phyloP scores from a whole-genome alignment of 2,113 vertebrate genomes.

The Toxostoma redivivum region DNA sequence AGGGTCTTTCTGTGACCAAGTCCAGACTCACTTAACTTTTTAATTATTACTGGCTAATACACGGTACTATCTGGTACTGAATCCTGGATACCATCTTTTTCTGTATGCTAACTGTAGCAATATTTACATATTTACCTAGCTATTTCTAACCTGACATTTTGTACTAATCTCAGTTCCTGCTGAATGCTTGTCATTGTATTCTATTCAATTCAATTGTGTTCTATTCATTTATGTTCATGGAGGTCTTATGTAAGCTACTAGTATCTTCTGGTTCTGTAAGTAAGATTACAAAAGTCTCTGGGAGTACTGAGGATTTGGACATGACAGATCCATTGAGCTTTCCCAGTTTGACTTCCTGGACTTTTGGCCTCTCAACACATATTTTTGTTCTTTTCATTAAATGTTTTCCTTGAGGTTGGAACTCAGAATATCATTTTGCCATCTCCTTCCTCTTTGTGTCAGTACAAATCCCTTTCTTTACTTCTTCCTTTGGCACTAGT shows the following conservation, averaged over 20 bases:
- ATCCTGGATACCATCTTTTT: not conserved
- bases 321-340: not conserved
- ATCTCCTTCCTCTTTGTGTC: not conserved
- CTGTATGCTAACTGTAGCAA: not conserved
- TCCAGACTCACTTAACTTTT: not conserved
- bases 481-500: slow-evolving; percentile 23
- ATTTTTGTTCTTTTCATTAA: slow-evolving; percentile 11
- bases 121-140: not conserved
- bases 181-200: not conserved
- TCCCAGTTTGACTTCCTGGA: not conserved
- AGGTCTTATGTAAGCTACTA: not conserved
- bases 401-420: not conserved
- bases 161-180: not conserved
- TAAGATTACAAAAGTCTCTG: not conserved
- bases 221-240: not conserved
- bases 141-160: not conserved
- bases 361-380: not conserved
- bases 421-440: not conserved
- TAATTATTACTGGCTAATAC: not conserved
- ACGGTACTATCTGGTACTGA: not conserved
- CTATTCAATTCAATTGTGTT: not conserved
- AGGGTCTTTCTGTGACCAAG: not conserved
- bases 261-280: not conserved
- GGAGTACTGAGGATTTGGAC: not conserved
- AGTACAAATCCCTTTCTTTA: not conserved